Conservation (phyloP, 2,888 invertebrate species). For the Drosophila borealis region DNA sequence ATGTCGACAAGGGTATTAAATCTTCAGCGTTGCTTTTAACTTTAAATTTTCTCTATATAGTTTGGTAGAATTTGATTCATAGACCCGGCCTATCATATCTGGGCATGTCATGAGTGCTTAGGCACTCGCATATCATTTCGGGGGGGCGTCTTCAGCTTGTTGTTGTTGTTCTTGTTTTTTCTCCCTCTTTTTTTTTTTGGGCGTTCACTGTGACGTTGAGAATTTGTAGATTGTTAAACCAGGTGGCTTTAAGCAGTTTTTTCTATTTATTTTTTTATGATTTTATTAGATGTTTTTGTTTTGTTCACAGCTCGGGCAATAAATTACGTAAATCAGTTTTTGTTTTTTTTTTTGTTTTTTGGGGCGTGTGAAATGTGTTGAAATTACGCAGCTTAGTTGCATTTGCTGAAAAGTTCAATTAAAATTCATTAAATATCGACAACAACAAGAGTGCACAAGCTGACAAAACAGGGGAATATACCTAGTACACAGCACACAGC, state of each 20-base stretch:
- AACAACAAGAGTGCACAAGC: neutral
- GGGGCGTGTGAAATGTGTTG: conserved; percentile 26
- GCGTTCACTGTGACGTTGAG: conserved; percentile 30
- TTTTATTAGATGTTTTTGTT: conserved; percentile 30
- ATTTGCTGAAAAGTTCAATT: conserved; percentile 62
- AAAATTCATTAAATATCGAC: conserved; percentile 64
- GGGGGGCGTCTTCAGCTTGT: conserved; percentile 21
- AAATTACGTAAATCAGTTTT: conserved; percentile 22
- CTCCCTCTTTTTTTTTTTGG: conserved; percentile 7
- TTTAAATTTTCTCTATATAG: neutral
- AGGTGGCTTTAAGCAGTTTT: conserved; percentile 10
- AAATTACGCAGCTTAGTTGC: conserved; percentile 35
- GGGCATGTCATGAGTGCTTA: neutral
- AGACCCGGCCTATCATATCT: neutral
- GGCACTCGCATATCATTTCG: neutral
- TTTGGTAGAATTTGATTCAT: neutral
- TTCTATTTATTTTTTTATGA: conserved; percentile 1
- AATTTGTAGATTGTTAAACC: conserved; percentile 25
- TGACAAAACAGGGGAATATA: conserved; percentile 22
- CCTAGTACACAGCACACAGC: neutral
- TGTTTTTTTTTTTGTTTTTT: neutral
- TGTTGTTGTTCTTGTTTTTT: neutral
- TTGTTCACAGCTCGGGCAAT: conserved; percentile 14
- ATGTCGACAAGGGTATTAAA: too few relatives aligned
- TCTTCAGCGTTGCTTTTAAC: neutral